Evolutionary conservation across 1,140 invertebrate genomes (phyloP).

Genomic region (Euwallacea similis): DNA sequence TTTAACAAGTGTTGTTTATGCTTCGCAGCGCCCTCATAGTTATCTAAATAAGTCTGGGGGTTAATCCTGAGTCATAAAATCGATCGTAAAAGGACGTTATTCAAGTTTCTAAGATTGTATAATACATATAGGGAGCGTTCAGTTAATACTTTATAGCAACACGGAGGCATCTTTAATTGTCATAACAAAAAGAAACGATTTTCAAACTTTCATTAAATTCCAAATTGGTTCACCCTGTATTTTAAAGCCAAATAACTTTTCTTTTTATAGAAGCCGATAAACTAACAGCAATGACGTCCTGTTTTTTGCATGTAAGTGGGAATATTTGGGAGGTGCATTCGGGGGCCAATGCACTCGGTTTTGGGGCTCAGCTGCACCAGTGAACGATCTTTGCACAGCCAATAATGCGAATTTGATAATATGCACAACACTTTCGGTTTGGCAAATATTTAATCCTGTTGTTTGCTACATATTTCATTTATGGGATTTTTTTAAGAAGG

Average conservation of each 20-base stretch:
- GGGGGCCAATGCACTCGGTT: constrained; percentile 30
- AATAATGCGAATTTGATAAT: constrained; percentile 41
- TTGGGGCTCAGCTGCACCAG: constrained; percentile 12
- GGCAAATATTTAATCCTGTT: constrained; percentile 26
- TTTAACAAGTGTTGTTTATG: no score
- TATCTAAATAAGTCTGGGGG: no score
- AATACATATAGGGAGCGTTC: no score
- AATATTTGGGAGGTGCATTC: constrained; percentile 38
- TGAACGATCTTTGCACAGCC: constrained; percentile 35
- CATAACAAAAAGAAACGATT: no score
- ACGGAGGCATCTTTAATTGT: no score
- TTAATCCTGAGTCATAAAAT: no score
- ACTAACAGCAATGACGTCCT: constrained; percentile 34
- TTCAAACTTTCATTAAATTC: no score
- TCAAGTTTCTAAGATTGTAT: no score
- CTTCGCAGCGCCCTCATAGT: no score
- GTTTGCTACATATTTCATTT: not conserved
- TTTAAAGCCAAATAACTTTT: constrained; percentile 21
- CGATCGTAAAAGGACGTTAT: no score
- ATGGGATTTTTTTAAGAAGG: not conserved
- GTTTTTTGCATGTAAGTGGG: constrained; percentile 30
- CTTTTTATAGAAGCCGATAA: constrained; percentile 39
- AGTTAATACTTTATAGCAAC: no score
- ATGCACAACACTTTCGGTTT: not conserved
- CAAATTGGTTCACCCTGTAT: constrained; percentile 16